These are phyloP conservation scores for Scolopax bukidnonensis DNA, from an alignment of 2,797 vertebrate species.

Conservation along the genomic window DNA sequence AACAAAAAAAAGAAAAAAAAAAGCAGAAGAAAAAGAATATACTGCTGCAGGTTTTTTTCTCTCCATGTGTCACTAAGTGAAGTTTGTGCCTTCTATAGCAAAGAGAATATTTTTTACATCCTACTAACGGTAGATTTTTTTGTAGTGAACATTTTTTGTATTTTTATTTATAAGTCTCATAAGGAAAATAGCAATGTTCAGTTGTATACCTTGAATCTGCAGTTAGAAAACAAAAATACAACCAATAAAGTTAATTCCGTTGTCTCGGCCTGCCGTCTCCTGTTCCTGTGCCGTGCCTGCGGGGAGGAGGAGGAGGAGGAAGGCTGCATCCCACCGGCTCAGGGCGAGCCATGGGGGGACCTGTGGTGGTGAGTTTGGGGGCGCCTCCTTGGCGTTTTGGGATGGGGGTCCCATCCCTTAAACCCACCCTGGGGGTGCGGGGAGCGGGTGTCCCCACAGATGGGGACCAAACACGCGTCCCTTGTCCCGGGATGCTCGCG, in stretches of 20 bases:
- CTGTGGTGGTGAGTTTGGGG: not conserved
- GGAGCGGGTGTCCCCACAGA: fast-evolving
- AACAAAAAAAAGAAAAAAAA: slow-evolving; percentile 70
- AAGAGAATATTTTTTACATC: slow-evolving; percentile 97
- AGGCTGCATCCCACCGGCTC: not conserved
- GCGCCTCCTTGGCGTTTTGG: not conserved
- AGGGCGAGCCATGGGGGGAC: not conserved
- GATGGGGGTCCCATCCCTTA: not conserved
- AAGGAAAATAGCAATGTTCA: slow-evolving; percentile 95
- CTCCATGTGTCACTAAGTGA: slow-evolving; percentile 99
- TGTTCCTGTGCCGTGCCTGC: not conserved
- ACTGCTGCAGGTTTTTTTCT: slow-evolving; percentile 99
- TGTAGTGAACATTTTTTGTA: slow-evolving; percentile 95
- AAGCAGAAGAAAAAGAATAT: slow-evolving; percentile 83
- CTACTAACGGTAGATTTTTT: slow-evolving; percentile 98
- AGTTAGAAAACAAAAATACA: slow-evolving; percentile 85
- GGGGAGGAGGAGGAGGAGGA: not conserved
- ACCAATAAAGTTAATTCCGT: slow-evolving; percentile 90
- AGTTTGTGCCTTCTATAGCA: slow-evolving; percentile 98
- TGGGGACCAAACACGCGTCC: fast-evolving
- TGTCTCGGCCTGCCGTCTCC: slow-evolving; percentile 80
- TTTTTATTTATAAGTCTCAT: slow-evolving; percentile 99
- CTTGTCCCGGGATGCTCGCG: fast-evolving
- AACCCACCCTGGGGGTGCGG: not conserved
- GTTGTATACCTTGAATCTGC: slow-evolving; percentile 98